Base-by-base conservation (phyloP, 2,113 vertebrate species). In the Seriola dumerili region DNA sequence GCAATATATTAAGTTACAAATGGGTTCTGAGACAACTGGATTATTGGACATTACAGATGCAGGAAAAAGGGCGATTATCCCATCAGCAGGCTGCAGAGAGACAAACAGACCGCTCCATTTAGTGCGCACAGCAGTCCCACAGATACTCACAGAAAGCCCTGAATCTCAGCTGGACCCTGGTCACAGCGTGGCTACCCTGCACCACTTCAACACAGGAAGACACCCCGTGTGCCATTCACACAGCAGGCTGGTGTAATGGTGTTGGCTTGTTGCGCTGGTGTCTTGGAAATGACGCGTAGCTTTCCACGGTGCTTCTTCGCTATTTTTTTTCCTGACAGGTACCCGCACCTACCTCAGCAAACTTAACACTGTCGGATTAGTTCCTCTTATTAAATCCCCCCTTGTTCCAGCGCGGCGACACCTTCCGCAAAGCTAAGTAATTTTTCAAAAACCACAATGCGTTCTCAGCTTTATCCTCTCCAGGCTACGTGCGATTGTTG, bases 221-320 rank as follows among this genome's bases (percentile, higher is more conserved):
- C 76, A 85, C 80, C 72, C 86, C 73, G 73, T 70, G 87, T 80
- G 85, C 84, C 92, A 88, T 87, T 42, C 89, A 85, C 89, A 29
- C 83, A 66, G 81, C 83, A 50, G 57, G 40, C 85, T 80, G 89
- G 55, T 74, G 67, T 65, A 62, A 86, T 82, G 90, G 48, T 90
- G 77, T 72, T 76, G 86, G 74, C 85, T 89, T 91, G 86, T 91
- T 92, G 92, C 90, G 88, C 91, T 83, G 88, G 62, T 83, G 86
- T 81, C 85, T 92, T 88, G 89, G 89, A 88, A 85, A 87, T 89
- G 85, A 92, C 84, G 90, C 93, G 89, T 87, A 77, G 85, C 78
- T 88, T 54, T 85, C 80, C 85, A 81, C 90, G 62, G 72, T 59
- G 85, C 69, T 78, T 62, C 76, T 73, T 66, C 64, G 32, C 38